Evolutionary conservation across 2,888 invertebrate genomes (phyloP).

Genomic region (Dasypolia templi): DNA sequence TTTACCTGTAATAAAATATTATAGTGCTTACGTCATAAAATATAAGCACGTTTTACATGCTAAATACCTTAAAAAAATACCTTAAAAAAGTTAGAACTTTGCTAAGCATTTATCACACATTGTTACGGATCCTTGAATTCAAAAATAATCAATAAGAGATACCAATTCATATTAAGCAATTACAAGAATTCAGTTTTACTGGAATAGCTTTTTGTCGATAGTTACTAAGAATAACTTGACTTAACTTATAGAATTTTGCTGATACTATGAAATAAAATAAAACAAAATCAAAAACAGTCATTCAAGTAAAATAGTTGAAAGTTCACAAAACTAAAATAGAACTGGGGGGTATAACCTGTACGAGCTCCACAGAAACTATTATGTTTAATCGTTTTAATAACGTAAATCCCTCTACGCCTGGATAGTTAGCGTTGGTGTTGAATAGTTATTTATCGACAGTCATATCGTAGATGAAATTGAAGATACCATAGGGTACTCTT

Average conservation of each 20-base stretch:
- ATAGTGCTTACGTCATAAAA: not conserved
- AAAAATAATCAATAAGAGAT: not conserved
- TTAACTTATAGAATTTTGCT: not conserved
- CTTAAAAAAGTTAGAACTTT: not conserved
- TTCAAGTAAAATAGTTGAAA: not conserved
- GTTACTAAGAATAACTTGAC: not conserved
- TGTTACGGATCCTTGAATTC: not conserved
- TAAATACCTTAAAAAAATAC: not conserved
- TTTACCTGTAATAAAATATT: too few species aligned
- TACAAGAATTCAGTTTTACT: not conserved
- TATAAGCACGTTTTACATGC: not conserved
- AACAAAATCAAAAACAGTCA: not conserved
- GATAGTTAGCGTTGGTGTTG: conserved; percentile 14
- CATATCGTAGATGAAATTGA: conserved; percentile 27
- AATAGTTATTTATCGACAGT: conserved; percentile 22
- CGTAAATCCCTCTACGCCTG: not conserved
- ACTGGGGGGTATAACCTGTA: not conserved
- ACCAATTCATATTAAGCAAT: not conserved
- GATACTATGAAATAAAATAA: not conserved
- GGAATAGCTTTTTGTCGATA: not conserved
- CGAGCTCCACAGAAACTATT: not conserved
- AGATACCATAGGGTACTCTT: conserved; percentile 17
- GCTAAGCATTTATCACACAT: not conserved
- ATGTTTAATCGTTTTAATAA: conserved; percentile 18
- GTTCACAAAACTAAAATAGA: conserved; percentile 14